Percentiles rank a stretch among this genome's conserved stretches.
phyloP scores from a whole-genome alignment of 1,140 invertebrate species.

The Drosophila mauritiana region DNA sequence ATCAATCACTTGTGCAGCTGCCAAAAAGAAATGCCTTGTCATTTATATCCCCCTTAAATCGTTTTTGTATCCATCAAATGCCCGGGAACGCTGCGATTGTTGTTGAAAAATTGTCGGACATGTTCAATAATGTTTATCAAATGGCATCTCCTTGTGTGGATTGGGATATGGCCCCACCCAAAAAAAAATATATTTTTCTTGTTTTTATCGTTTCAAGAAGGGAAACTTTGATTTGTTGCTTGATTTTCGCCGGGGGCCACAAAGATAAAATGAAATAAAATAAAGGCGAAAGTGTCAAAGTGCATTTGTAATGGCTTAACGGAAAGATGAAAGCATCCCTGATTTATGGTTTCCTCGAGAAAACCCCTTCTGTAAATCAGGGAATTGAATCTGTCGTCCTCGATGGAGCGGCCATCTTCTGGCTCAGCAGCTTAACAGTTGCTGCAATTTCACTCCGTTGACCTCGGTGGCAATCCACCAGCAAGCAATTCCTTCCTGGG shows the following conservation, averaged over 20 bases:
- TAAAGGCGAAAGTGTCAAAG: slow-evolving; percentile 47
- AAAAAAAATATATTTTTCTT: neutral
- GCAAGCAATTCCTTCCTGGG: neutral
- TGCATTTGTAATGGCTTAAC: slow-evolving; percentile 69
- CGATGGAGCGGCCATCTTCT: slow-evolving; percentile 3
- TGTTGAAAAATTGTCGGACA: slow-evolving; percentile 79
- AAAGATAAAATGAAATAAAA: slow-evolving; percentile 6
- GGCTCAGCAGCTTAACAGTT: slow-evolving; percentile 16
- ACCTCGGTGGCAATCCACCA: neutral
- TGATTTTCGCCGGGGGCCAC: neutral
- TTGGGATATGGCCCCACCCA: neutral
- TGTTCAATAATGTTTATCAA: slow-evolving; percentile 81
- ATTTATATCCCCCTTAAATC: slow-evolving; percentile 67
- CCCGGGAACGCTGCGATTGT: slow-evolving; percentile 70
- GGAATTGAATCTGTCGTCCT: slow-evolving; percentile 13
- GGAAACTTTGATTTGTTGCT: slow-evolving; percentile 14
- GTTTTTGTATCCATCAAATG: slow-evolving; percentile 73
- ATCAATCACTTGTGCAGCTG: slow-evolving; percentile 74
- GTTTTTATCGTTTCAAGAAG: neutral
- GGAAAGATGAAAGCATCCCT: slow-evolving; percentile 64
- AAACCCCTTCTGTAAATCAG: neutral
- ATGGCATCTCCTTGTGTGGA: slow-evolving; percentile 60
- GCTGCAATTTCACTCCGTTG: slow-evolving; percentile 24
- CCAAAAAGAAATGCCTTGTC: slow-evolving; percentile 74
- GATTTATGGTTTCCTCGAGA: slow-evolving; percentile 56